A percentile compares a stretch with the other conserved stretches of the same genome.
phyloP scores from a whole-genome alignment of 2,888 invertebrate species.

The Pyralis farinalis region DNA sequence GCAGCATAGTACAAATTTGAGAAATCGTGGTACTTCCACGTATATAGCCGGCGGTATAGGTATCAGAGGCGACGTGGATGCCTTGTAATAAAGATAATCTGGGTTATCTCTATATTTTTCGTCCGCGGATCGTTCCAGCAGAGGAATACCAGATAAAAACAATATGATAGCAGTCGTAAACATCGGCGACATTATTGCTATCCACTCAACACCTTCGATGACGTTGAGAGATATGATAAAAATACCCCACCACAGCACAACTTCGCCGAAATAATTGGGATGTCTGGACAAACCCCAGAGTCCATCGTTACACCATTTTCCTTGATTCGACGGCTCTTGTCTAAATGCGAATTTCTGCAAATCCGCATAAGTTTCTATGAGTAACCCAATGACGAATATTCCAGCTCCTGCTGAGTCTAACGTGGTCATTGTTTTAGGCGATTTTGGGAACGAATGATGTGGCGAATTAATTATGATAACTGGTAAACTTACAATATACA shows the following conservation, averaged over 20 bases:
- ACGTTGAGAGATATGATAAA: constrained; percentile 94
- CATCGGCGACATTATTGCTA: constrained; percentile 91
- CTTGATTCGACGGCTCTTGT: constrained; percentile 93
- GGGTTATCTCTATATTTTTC: constrained; percentile 93
- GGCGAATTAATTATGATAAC: constrained; percentile 95
- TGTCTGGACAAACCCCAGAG: constrained; percentile 94
- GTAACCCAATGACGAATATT: constrained; percentile 90
- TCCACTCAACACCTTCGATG: constrained; percentile 91
- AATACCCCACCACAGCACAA: constrained; percentile 96
- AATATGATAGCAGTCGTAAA: constrained; percentile 93
- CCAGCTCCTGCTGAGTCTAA: constrained; percentile 93
- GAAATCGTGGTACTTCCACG: constrained; percentile 90
- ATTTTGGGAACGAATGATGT: constrained; percentile 86
- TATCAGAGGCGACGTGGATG: constrained; percentile 93
- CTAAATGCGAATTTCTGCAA: constrained; percentile 95
- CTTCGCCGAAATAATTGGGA: constrained; percentile 97
- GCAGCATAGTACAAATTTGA: constrained; percentile 92
- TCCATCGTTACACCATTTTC: constrained; percentile 96
- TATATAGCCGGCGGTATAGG: constrained; percentile 94
- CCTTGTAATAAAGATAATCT: constrained; percentile 93
- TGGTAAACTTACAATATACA: constrained; percentile 93
- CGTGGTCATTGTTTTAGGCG: constrained; percentile 92
- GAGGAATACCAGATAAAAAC: constrained; percentile 94
- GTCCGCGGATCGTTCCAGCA: constrained; percentile 92
- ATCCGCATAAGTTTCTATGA: constrained; percentile 95